Evolutionary conservation across 2,113 vertebrate species (phyloP).

Genomic region (Sinocyclocheilus maitianheensis): DNA sequence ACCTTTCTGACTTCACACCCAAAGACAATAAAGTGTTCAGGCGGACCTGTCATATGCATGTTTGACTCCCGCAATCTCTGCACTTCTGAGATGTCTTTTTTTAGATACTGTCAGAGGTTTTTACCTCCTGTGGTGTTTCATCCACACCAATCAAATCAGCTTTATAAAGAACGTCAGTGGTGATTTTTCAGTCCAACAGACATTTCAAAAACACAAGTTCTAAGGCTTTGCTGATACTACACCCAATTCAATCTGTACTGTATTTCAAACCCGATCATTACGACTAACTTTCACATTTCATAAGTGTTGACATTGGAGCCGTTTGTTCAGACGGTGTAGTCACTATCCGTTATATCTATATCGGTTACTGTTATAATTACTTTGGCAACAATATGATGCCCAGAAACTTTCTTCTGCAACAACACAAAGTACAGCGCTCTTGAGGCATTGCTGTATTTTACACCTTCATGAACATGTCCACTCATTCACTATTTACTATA

Average conservation of each 20-base stretch:
- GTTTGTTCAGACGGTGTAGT: not conserved
- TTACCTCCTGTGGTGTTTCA: constrained; percentile 1
- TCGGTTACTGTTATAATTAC: not conserved
- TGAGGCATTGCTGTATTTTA: not conserved
- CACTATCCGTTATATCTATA: not conserved
- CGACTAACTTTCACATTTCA: not conserved
- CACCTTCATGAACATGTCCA: not conserved
- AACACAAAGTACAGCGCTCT: not conserved
- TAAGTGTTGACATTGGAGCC: not conserved
- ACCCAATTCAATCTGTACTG: not conserved
- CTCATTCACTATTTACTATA: not conserved
- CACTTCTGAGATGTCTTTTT: not conserved
- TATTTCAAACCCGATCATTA: not conserved
- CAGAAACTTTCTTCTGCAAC: not conserved
- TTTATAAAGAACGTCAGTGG: not conserved
- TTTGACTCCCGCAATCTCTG: not conserved
- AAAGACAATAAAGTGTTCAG: not conserved
- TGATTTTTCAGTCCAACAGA: constrained; percentile 13
- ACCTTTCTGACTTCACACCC: constrained; percentile 25
- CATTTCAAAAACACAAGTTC: not conserved
- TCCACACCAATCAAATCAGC: not conserved
- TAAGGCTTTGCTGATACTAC: not conserved
- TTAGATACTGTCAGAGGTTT: not conserved
- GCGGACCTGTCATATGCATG: constrained; percentile 4
- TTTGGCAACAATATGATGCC: not conserved